These are phyloP conservation scores for Petrosia ficiformis DNA, from an alignment of 37 sponge, comb jelly and placozoan species.

Conservation along the genomic window DNA sequence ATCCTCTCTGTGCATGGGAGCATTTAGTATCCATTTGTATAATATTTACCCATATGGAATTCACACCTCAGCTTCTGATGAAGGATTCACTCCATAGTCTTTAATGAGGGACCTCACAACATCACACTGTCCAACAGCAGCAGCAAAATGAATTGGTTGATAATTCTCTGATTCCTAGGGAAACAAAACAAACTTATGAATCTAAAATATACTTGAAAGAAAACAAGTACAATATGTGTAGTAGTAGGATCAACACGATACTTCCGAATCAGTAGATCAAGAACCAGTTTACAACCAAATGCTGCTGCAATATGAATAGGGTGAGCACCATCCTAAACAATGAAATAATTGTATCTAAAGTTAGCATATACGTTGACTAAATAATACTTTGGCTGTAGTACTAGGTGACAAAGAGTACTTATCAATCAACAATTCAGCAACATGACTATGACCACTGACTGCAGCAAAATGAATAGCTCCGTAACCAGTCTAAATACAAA, in stretches of 20 bases:
- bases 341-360: neutral
- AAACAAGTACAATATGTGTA: neutral
- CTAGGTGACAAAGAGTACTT: too few species aligned
- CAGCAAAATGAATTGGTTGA: slow-evolving; percentile 10
- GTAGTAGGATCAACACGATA: neutral
- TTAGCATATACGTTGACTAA: too few species aligned
- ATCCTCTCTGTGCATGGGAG: slow-evolving; percentile 15
- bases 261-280: neutral
- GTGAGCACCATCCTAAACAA: neutral
- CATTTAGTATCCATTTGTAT: neutral
- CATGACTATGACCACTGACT: neutral
- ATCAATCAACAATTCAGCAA: neutral
- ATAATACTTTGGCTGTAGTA: too few species aligned
- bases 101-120: slow-evolving; percentile 6
- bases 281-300: neutral
- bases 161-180: neutral
- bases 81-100: slow-evolving; percentile 15
- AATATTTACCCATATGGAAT: neutral
- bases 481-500: neutral
- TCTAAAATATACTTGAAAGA: neutral
- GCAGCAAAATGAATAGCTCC: neutral
- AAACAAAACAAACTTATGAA: neutral
- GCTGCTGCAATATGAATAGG: neutral
- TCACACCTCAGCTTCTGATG: neutral
- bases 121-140: neutral